phyloP scores from a whole-genome alignment of 2,888 invertebrate genomes.

The Hydraecia micacea region DNA sequence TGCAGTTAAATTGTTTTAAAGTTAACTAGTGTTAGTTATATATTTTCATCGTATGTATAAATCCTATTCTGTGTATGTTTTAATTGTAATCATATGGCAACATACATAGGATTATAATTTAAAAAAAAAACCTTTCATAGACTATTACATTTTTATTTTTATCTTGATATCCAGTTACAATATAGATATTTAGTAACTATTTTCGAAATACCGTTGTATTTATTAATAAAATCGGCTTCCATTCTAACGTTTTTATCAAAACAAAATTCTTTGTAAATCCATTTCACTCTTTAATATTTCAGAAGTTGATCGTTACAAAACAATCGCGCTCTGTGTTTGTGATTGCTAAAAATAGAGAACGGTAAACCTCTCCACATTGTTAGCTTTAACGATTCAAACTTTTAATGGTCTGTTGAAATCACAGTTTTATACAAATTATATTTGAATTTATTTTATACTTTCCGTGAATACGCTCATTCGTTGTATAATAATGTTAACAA shows the following conservation, averaged over 20 bases:
- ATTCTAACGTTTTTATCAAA: slow-evolving; percentile 16
- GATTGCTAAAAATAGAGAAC: slow-evolving; percentile 27
- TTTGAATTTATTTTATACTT: neutral
- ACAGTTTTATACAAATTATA: slow-evolving; percentile 15
- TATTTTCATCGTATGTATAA: neutral
- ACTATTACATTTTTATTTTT: neutral
- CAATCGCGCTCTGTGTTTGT: slow-evolving; percentile 36
- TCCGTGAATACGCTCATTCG: neutral
- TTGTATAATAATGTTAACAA: slow-evolving; percentile 1
- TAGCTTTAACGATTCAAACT: slow-evolving; percentile 29
- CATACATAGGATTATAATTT: neutral
- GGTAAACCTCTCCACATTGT: slow-evolving; percentile 23
- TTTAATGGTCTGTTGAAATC: slow-evolving; percentile 37
- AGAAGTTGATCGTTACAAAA: slow-evolving; percentile 35
- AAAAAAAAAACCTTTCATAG: neutral
- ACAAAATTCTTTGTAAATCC: slow-evolving; percentile 33
- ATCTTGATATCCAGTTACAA: neutral
- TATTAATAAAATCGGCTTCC: neutral
- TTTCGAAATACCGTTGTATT: neutral
- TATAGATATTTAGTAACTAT: neutral
- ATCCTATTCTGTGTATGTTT: neutral
- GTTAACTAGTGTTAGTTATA: neutral
- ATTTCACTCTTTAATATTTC: slow-evolving; percentile 42
- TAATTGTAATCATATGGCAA: neutral
- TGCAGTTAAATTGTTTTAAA: neutral